Conservation (phyloP, 2,888 invertebrate genomes). For the Hoplodrina ambigua region DNA sequence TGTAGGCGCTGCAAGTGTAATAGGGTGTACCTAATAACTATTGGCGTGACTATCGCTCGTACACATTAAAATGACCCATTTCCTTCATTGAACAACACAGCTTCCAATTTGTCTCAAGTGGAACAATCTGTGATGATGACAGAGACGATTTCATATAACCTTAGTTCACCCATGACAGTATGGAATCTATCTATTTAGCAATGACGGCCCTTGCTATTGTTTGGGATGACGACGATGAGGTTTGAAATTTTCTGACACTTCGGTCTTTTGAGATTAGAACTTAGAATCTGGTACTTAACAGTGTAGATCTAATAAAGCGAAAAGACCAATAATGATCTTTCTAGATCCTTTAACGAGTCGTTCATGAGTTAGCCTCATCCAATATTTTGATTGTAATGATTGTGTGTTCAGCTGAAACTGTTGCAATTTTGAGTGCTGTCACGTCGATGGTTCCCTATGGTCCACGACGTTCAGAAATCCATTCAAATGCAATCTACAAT, state of each 20-base stretch:
- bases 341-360: background rate
- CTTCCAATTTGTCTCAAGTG: constrained; percentile 57
- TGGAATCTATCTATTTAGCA: constrained; percentile 29
- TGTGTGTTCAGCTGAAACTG: background rate
- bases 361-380: background rate
- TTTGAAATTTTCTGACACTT: background rate
- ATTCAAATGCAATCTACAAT: background rate
- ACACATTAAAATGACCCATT: constrained; percentile 57
- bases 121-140: constrained; percentile 47
- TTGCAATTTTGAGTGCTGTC: background rate
- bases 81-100: constrained; percentile 56
- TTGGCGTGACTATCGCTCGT: constrained; percentile 18
- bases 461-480: background rate
- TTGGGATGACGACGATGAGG: constrained; percentile 2
- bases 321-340: too few species aligned
- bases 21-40: constrained; percentile 16
- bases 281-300: background rate
- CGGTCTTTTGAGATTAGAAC: too few species aligned
- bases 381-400: background rate
- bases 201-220: constrained; percentile 5
- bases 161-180: constrained; percentile 23
- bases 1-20: background rate
- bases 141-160: constrained; percentile 19
- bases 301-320: background rate
- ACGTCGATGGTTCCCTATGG: too few species aligned